Evolutionary conservation across 2,888 invertebrate genomes (phyloP), one percentile per base, ranked within the genome.

Genomic region (Scaptomyza parva): DNA sequence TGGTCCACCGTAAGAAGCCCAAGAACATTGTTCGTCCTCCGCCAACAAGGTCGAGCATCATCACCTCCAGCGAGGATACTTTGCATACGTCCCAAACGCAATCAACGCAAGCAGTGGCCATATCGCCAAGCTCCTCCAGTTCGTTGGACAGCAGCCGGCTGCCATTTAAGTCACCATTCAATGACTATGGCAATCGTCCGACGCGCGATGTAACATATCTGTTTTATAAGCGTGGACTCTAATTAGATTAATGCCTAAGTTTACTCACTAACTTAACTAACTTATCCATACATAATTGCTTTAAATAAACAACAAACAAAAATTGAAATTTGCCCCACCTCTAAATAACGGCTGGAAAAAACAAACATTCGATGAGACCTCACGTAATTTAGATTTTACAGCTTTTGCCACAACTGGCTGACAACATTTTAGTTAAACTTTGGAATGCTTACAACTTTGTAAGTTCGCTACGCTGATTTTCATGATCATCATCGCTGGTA

Each of bases 91-190:
- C 64, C 2, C 81, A 70, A n/a, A 65, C 76, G 6, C 68, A 65
- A 37, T 28, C 71, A 2, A 12, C 78, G 52, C 41, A 61, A 9
- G 40, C 65, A 12, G 24, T 61, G 3, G 51, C 64, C 2, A 18
- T 17, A 3, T 26, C 51, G 17, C 6, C 18, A 30, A 47, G 18
- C 30, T 20, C 44, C 44, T 50, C 44, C 26, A 62, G 40, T 30
- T 35, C 51, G 1, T 14, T 39, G 33, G 72, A 66, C 26, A 60
- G 61, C 30, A 60, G 64, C 18, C 82, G 75, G 6, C 60, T 87
- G 57, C 85, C 82, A 3, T 84, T 86, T 9, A 87, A 84, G 57
- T 85, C 83, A 2, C 62, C 76, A 1, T 84, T 84, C 50, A 84
- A 84, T 28, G 87, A 85, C 39, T 87, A 77, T 22, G 82, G 82